Evolutionary conservation across 2,113 vertebrate genomes (phyloP), one percentile per base, ranked within the genome.

Genomic region (Cyprinodon brontotheroides): DNA sequence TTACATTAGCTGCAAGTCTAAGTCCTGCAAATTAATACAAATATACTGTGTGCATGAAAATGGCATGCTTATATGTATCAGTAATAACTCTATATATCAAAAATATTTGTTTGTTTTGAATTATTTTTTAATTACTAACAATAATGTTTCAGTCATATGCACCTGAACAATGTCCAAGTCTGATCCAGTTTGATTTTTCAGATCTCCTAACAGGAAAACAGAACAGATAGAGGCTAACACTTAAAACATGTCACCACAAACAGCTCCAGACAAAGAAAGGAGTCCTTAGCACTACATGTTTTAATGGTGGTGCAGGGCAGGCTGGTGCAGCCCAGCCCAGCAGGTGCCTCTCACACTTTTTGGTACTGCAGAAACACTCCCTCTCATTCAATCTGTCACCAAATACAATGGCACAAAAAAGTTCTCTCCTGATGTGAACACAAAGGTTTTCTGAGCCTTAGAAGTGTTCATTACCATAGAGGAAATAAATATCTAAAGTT

Each of bases 281-380:
- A 91, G 92, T 93, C 93, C 93, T 63, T 61, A 93, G 95, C 78
- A 37, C 93, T 93, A 93, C 93, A 95, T 90, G 91, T 94, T 94
- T 95, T 94, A 92, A 92, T 93, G 94, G 92, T 90, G 86, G 89
- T 85, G 89, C 91, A 92, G 95, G 94, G 93, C 93, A 94, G 92
- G 94, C 94, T 80, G 93, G 95, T 92, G 78, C 94, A 93, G 94
- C 94, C 95, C 92, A 82, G 91, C 96, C 92, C 96, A 98, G 96
- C 97, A 97, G 96, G 96, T 97, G 96, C 95, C 94, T 88, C 94
- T 93, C 45, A 73, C 94, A 95, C 95, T 94, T 96, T 94, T 96
- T 91, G 94, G 93, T 95, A 94, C 95, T 94, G 95, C 29, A 95
- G 93, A 96, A 97, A 96, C 92, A 95, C 94, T 95, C 94, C 93